Evolutionary conservation across 2,797 vertebrate species (phyloP), one percentile per base, ranked within the genome.

Genomic region (Neosilurus mollespiculum): DNA sequence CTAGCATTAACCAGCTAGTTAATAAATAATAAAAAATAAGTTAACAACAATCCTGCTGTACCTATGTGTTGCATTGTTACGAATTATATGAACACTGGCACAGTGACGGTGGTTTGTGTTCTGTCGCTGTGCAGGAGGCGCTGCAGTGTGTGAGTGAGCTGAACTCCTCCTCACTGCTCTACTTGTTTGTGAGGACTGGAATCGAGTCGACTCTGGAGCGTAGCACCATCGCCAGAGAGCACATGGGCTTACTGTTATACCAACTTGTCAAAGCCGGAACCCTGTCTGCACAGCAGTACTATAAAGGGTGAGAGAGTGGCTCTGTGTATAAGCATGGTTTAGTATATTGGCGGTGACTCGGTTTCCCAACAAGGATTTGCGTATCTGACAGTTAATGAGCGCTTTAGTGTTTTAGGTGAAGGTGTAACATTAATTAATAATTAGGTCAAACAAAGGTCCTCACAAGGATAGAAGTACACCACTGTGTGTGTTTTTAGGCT

Each of bases 141-240:
- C 86, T 98, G 81, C 98, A 97, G 92, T 99, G 98, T 0, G 98
- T 99, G 66, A 91, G 93, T 66, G 98, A 99, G 91, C 93, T 99
- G 88, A 94, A 95, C 90, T 96, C 95, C 56, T 87, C 92, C 59
- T 94, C 96, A 0, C 93, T 92, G 81, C 96, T 99, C 62, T 97
- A 96, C 9, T 92, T 99, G 88, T 99, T 99, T 0, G 98, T 99
- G 83, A 96, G 97, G 92, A 96, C 92, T 0, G 95, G 95, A 34
- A 91, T 99, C 0, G 98, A 99, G 90, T 97, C 96, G 3, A 99
- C 97, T 0, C 93, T 99, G 85, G 98, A 99, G 89, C 96, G 98
- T 83, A 99, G 97, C 91, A 95, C 96, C 83, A 96, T 97, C 2
- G 94, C 97, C 24, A 93, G 98, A 0, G 96, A 98, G 86, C 97